These are phyloP conservation scores for Mesoligia furuncula DNA, from an alignment of 2,888 invertebrate species.

Conservation along the genomic window DNA sequence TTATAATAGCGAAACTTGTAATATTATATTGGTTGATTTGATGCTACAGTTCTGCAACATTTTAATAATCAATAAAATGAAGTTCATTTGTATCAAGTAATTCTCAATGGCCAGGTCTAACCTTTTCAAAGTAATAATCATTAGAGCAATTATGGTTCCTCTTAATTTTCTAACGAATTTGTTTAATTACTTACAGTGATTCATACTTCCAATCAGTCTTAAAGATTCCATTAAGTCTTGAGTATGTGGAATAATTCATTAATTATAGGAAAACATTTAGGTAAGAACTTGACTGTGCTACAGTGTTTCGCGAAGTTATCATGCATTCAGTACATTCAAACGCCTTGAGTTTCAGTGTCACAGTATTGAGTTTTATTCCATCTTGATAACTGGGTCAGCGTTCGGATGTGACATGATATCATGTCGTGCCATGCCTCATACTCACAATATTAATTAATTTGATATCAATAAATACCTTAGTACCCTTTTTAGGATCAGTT, in stretches of 20 bases:
- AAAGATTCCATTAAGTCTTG: constrained; percentile 30
- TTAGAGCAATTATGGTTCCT: constrained; percentile 12
- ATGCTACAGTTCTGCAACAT: neutral
- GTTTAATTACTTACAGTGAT: constrained; percentile 43
- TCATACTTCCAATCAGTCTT: constrained; percentile 23
- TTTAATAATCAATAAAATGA: neutral
- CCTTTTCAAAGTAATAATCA: constrained; percentile 16
- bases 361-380: constrained; percentile 43
- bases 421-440: constrained; percentile 21
- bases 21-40: neutral
- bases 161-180: constrained; percentile 26
- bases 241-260: constrained; percentile 32
- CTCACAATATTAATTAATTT: constrained; percentile 22
- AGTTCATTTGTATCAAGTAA: neutral
- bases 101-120: neutral
- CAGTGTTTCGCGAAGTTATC: constrained; percentile 10
- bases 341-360: constrained; percentile 40
- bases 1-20: neutral
- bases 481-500: constrained; percentile 6
- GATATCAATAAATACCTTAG: constrained; percentile 24
- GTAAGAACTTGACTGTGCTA: constrained; percentile 24
- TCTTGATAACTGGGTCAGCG: constrained; percentile 45
- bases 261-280: constrained; percentile 18
- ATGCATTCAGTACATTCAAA: constrained; percentile 23
- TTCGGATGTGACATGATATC: constrained; percentile 37